Evolutionary conservation across 2,888 invertebrate species (phyloP), one percentile per base, ranked within the genome.

Genomic region (Malachius bipustulatus): DNA sequence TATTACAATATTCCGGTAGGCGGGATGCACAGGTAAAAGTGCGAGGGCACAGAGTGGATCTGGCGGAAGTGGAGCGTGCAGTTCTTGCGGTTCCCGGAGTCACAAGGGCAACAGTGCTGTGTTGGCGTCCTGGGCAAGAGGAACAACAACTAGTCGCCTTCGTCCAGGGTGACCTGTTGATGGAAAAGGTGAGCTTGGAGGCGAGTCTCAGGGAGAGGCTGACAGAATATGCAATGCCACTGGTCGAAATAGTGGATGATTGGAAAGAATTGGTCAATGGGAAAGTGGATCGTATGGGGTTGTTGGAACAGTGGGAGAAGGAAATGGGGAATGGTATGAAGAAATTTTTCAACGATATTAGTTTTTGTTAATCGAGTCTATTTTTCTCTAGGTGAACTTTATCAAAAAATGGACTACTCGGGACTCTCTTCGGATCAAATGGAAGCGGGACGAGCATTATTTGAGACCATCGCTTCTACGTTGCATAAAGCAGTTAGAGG

Each of bases 201-300:
- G 63, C 64, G 1, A 62, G 66, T 12, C 60, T 88, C 32, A 73
- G 73, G 52, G 69, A 69, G 33, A 69, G 69, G 35, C 63, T 87
- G 3, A 76, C 82, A 0, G 64, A 73, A 4, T 88, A 88, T 51
- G 85, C 87, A 82, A 68, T 82, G 11, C 88, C 88, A 0, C 81
- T 82, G 66, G 76, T 77, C 0, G 71, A 83, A 12, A 63, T 80
- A 1, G 61, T 87, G 8, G 79, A 84, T 12, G 70, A 59, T n/a
- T 70, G 90, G 35, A 89, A 89, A 0, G 62, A 84, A 14, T 64
- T 88, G 16, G 82, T 85, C 0, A 90, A 89, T 55, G 90, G 89
- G 1, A 90, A 90, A 64, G 79, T 80, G 4, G 89, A 90, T 59
- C 67, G 89, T 19, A 87, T 89, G 54, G 65, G 74, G 0, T 59